phyloP scores from a whole-genome alignment of 2,888 invertebrate genomes.

The Antheraea yamamai region DNA sequence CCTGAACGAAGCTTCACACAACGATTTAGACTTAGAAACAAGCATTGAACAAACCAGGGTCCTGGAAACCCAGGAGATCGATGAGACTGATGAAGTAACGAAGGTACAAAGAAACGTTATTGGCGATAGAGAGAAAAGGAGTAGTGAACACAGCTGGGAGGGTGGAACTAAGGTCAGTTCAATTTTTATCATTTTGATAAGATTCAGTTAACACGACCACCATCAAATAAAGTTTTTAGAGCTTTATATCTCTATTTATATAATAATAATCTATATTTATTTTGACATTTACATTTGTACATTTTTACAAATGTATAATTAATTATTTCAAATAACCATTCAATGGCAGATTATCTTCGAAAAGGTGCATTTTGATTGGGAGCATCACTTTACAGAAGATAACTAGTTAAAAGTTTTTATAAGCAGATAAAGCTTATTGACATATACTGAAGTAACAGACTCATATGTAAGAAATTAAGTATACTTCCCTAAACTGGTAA shows the following conservation, averaged over 20 bases:
- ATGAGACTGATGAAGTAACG: constrained; percentile 50
- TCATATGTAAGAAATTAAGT: not conserved
- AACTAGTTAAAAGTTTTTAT: not conserved
- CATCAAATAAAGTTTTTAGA: too few species aligned
- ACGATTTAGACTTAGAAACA: constrained; percentile 45
- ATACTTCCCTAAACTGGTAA: not conserved
- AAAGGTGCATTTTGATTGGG: not conserved
- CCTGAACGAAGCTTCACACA: constrained; percentile 18
- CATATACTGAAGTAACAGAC: not conserved
- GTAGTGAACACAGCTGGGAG: constrained; percentile 60
- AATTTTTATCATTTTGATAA: not conserved
- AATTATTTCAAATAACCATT: not conserved
- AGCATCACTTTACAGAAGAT: not conserved
- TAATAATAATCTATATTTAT: too few species aligned
- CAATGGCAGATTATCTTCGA: not conserved
- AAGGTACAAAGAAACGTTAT: constrained; percentile 37
- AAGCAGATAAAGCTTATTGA: too few species aligned
- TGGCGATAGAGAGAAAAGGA: constrained; percentile 56
- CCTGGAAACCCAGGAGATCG: constrained; percentile 42
- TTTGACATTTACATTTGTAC: too few species aligned
- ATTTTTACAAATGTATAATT: too few species aligned
- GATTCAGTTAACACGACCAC: not conserved
- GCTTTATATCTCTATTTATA: too few species aligned
- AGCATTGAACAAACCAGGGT: constrained; percentile 46
- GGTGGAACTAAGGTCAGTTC: constrained; percentile 55